Percentiles rank a stretch among this genome's conserved stretches.
Conservation (phyloP, 2,113 vertebrate species). For the Seriola aureovittata region DNA sequence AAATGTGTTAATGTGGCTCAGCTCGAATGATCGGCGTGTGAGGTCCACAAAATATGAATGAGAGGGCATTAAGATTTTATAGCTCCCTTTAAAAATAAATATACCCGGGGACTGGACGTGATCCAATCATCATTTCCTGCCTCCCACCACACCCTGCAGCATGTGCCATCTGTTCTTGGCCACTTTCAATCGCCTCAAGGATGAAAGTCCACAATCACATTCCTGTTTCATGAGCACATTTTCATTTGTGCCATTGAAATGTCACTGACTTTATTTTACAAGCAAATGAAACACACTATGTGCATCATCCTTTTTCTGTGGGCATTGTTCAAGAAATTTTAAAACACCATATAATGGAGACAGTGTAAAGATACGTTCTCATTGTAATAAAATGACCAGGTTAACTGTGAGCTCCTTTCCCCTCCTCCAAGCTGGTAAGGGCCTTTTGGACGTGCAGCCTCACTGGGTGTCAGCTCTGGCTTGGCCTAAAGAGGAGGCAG, state of each 20-base stretch:
- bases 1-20: background rate
- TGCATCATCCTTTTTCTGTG: background rate
- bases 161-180: constrained; percentile 50
- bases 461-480: constrained; percentile 96
- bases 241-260: background rate
- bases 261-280: background rate
- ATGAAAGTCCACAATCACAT: constrained; percentile 27
- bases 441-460: constrained; percentile 92
- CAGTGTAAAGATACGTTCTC: background rate
- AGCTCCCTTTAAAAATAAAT: constrained; percentile 51
- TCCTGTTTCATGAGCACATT: background rate
- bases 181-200: background rate
- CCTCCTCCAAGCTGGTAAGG: constrained; percentile 89
- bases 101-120: constrained; percentile 12
- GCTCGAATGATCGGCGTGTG: background rate
- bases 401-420: background rate
- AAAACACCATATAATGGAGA: background rate
- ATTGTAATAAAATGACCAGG: background rate
- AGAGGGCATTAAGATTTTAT: constrained; percentile 42
- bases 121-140: constrained; percentile 39
- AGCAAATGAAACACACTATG: background rate
- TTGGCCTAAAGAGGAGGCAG: constrained; percentile 91
- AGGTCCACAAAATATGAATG: constrained; percentile 47
- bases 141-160: constrained; percentile 45
- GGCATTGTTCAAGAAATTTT: background rate